Evolutionary conservation across 2,113 vertebrate species (phyloP), one percentile per base, ranked within the genome.

Genomic region (Anguilla japonica): DNA sequence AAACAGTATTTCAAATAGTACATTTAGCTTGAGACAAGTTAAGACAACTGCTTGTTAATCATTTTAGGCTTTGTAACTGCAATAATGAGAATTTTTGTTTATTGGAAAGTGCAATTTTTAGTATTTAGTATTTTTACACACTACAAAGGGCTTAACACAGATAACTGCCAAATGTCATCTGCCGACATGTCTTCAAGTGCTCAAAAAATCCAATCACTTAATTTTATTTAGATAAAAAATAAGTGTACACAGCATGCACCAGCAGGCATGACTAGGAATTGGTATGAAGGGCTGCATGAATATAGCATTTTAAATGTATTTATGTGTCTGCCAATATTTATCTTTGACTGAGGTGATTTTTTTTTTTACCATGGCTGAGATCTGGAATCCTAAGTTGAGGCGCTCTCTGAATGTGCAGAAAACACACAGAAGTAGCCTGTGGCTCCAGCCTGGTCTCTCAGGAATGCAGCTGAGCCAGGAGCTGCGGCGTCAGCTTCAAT

Each of bases 401-500:
- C 71, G 71, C 71, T 11, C 71, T 26, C 71, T 34, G 71, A 34
- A 29, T 7, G 71, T 26, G 34, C 71, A 75, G 34, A 75, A 75
- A 75, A 75, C 71, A 75, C 7, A 13, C 2, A 14, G n/a, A 71
- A 34, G 8, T 0, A 0, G 0, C 18, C 0, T 94, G 91, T 81
- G 91, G 88, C 93, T 93, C 60, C 71, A 34, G 71, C 43, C 56
- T 46, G 0, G 57, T 57, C 84, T 39, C 39, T 84, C 93, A 84
- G 56, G 91, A 75, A 75, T 75, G 71, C 71, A 26, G 71, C 71
- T 34, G n/a, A 75, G 29, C 71, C 71, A 34, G 71, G 71, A 22
- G n/a, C 29, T 13, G 7, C 34, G 71, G 71, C 71, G 71, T 75
- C 71, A n/a, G 63, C 22, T n/a, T 71, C 63, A n/a, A 39, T 79